A percentile compares a stretch with the other conserved stretches of the same genome.
Conservation (phyloP, 2,797 vertebrate genomes). For the Diceros bicornis region DNA sequence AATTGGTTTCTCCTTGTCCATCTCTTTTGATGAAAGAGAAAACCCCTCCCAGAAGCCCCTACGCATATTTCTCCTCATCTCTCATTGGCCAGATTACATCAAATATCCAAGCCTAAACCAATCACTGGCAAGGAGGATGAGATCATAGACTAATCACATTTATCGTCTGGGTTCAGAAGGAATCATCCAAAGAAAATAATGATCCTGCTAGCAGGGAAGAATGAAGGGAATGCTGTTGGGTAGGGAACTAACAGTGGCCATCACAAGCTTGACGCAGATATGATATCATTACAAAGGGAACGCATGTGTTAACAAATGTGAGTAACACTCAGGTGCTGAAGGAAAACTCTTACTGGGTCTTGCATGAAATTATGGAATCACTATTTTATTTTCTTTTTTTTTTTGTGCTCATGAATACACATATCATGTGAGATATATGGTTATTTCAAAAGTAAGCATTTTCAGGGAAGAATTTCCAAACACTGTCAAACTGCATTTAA, state of each 20-base stretch:
- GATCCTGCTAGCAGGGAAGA: neutral
- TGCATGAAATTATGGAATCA: neutral
- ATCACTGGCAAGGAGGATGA: neutral
- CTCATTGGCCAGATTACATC: neutral
- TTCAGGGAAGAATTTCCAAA: constrained; percentile 29
- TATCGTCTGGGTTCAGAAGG: neutral
- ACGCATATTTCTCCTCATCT: neutral
- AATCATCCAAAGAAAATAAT: neutral
- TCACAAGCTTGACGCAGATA: neutral
- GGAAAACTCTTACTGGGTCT: neutral
- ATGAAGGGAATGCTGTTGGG: neutral
- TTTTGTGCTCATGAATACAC: neutral
- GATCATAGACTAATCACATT: neutral
- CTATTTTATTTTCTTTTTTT: neutral
- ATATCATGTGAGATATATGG: neutral
- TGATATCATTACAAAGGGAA: neutral
- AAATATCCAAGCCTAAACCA: neutral
- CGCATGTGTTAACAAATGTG: neutral
- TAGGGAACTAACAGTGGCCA: neutral
- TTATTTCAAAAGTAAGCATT: constrained; percentile 12
- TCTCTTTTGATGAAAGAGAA: neutral
- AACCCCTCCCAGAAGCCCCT: neutral
- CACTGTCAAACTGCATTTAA: neutral
- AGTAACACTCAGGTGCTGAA: neutral
- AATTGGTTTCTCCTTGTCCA: neutral